These are phyloP conservation scores for Gulo gulo DNA, from an alignment of 2,113 vertebrate species.

Conservation along the genomic window DNA sequence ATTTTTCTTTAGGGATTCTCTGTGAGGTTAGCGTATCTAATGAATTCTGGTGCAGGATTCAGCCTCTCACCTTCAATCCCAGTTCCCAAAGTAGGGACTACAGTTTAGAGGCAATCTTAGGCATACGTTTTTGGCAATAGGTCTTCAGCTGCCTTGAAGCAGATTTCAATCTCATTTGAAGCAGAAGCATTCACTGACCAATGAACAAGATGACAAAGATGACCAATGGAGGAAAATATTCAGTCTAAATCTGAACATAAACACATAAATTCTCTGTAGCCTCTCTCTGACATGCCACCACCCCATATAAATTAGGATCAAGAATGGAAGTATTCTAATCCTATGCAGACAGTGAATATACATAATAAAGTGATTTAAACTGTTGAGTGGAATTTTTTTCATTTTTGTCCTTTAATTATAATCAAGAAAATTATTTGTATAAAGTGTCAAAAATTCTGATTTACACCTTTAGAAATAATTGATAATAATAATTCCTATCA, in stretches of 20 bases:
- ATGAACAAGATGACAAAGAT: neutral
- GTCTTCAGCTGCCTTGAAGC: neutral
- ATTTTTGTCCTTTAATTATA: neutral
- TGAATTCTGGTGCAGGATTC: neutral
- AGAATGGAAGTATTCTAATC: conserved; percentile 47
- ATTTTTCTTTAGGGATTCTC: neutral
- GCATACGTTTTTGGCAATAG: neutral
- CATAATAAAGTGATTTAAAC: conserved; percentile 11
- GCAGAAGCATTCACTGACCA: neutral
- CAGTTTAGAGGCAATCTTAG: neutral
- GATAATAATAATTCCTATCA: neutral
- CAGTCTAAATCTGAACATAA: neutral
- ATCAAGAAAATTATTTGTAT: conserved; percentile 36
- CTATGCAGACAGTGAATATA: neutral
- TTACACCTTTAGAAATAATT: neutral
- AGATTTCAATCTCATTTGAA: neutral
- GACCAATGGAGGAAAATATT: conserved; percentile 18
- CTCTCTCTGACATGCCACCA: neutral
- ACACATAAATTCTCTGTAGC: neutral
- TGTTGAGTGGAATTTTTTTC: neutral
- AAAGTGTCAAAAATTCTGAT: conserved; percentile 6
- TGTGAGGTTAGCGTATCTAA: neutral
- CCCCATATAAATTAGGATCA: neutral
- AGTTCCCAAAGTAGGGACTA: neutral
- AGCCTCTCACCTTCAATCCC: neutral